Percentiles rank a stretch among this genome's conserved stretches.
phyloP scores from a whole-genome alignment of 2,113 vertebrate species.

The Percina caprodes region DNA sequence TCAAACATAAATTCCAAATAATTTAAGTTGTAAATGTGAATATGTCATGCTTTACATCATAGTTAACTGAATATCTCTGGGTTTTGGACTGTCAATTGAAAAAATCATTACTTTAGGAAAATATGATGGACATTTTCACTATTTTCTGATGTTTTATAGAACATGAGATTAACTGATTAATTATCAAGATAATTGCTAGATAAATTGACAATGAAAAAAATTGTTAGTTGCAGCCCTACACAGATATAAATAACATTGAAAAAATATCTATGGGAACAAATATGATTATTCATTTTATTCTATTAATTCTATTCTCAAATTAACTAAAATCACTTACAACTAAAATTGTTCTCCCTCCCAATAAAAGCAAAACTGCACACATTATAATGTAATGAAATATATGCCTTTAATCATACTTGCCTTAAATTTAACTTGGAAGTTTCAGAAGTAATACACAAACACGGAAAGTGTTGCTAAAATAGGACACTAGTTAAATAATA shows the following conservation, averaged over 20 bases:
- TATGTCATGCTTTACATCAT: background rate
- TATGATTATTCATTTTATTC: background rate
- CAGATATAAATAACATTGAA: background rate
- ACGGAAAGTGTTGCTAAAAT: slow-evolving; percentile 25
- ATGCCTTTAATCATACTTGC: background rate
- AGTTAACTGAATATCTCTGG: background rate
- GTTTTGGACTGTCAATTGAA: background rate
- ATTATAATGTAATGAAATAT: background rate
- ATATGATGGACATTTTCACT: background rate
- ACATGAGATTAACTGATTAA: background rate
- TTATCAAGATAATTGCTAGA: background rate
- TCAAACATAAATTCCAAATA: background rate
- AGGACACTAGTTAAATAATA: slow-evolving; percentile 38
- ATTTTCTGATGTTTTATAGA: background rate
- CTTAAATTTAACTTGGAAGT: background rate
- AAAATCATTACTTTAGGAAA: background rate
- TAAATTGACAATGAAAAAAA: background rate
- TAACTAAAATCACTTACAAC: background rate
- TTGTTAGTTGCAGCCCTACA: background rate
- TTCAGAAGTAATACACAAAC: background rate
- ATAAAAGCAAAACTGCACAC: background rate
- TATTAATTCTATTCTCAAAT: background rate
- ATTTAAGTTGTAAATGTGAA: background rate
- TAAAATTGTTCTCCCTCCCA: background rate
- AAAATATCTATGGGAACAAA: background rate